Evolutionary conservation across 2,797 vertebrate species (phyloP).

Genomic region (Chaenodraco wilsoni): DNA sequence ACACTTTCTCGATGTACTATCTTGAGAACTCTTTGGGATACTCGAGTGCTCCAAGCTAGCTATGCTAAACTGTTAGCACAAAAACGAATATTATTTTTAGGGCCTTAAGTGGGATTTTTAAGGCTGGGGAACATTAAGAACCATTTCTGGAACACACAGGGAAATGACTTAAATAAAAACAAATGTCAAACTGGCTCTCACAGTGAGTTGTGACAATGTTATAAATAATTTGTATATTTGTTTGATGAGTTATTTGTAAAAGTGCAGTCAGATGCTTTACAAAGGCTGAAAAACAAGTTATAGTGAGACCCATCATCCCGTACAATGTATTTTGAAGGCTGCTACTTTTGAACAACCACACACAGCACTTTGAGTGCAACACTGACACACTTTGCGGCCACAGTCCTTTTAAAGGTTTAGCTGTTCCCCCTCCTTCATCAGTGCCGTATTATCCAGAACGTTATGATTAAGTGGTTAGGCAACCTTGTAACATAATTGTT

Average conservation of each 20-base stretch:
- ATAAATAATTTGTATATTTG: slow-evolving; percentile 21
- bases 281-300: background rate
- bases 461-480: too few relatives aligned
- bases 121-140: slow-evolving; percentile 47
- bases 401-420: too few relatives aligned
- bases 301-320: background rate
- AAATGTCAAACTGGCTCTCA: slow-evolving; percentile 33
- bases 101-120: slow-evolving; percentile 51
- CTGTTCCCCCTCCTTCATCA: too few relatives aligned
- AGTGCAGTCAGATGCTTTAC: slow-evolving; percentile 19
- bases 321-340: background rate
- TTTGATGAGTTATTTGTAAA: slow-evolving; percentile 3
- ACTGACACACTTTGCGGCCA: too few relatives aligned
- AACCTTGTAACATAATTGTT: too few relatives aligned
- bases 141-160: slow-evolving; percentile 29
- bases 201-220: slow-evolving; percentile 20
- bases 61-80: slow-evolving; percentile 50
- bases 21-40: slow-evolving; percentile 42
- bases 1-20: slow-evolving; percentile 27
- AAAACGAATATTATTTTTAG: slow-evolving; percentile 42
- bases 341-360: background rate
- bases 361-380: too few relatives aligned
- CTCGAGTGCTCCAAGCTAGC: slow-evolving; percentile 37
- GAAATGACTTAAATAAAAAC: slow-evolving; percentile 48
- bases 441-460: too few relatives aligned